These are phyloP conservation scores for Pentamera pediparva DNA, from an alignment of 53 echinoderm and acorn worm genomes.

Conservation along the genomic window DNA sequence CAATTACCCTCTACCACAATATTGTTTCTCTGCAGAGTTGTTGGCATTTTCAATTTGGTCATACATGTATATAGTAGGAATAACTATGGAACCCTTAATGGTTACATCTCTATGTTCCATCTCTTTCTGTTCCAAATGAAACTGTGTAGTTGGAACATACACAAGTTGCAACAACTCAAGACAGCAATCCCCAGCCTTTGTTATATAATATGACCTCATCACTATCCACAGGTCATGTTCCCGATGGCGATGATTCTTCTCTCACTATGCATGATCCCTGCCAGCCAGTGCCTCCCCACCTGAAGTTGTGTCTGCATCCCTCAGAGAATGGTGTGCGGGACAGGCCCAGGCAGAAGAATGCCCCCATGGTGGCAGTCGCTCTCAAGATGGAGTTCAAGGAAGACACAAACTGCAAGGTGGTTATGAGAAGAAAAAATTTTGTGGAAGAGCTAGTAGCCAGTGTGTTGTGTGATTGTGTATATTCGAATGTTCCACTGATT, in stretches of 20 bases:
- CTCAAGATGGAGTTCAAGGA: conserved; percentile 79
- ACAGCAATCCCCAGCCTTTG: not conserved
- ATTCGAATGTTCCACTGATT: too few species aligned
- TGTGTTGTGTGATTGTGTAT: too few species aligned
- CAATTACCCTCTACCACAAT: not conserved
- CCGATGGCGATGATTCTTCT: conserved; percentile 25
- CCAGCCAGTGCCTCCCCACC: conserved; percentile 58
- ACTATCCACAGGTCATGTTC: not conserved
- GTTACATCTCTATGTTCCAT: not conserved
- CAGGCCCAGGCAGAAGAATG: conserved; percentile 10
- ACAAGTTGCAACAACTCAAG: not conserved
- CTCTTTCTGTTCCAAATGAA: too few species aligned
- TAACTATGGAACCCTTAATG: too few species aligned
- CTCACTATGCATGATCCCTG: conserved; percentile 32
- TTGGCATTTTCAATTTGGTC: not conserved
- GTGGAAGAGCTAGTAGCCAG: not conserved
- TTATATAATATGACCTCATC: not conserved
- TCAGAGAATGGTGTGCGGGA: conserved; percentile 72
- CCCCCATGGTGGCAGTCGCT: conserved; percentile 74
- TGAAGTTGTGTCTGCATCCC: conserved; percentile 72
- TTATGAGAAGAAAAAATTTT: not conserved
- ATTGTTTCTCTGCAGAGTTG: not conserved
- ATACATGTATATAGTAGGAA: not conserved
- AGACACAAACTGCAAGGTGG: conserved; percentile 83
- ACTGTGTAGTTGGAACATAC: too few species aligned